These are phyloP conservation scores for Leptoteleia sp. DNA, from an alignment of 1,140 invertebrate species.

Conservation along the genomic window DNA sequence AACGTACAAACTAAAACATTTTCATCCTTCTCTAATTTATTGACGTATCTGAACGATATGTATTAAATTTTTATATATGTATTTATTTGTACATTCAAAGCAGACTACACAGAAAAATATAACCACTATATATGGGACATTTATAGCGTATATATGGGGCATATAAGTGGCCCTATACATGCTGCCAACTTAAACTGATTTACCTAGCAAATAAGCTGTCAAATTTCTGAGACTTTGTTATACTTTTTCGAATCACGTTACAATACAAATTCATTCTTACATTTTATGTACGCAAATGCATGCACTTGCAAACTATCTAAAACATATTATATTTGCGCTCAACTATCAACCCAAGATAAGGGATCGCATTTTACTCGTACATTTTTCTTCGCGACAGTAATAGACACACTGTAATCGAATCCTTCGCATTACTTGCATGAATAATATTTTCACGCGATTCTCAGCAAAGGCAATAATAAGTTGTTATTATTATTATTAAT, in stretches of 20 bases:
- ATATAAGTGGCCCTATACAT: too few relatives aligned
- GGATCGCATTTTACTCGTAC: constrained; percentile 23
- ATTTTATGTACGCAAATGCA: constrained; percentile 30
- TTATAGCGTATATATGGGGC: too few relatives aligned
- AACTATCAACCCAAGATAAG: constrained; percentile 41
- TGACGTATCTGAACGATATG: too few relatives aligned
- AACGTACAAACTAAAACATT: too few relatives aligned
- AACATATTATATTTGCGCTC: constrained; percentile 29
- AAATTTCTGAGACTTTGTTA: constrained; percentile 22
- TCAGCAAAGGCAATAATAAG: background rate
- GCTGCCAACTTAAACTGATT: constrained; percentile 7
- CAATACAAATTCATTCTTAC: constrained; percentile 3
- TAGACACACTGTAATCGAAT: constrained; percentile 39
- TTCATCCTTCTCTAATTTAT: too few relatives aligned
- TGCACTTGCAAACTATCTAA: constrained; percentile 31
- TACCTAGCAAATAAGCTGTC: constrained; percentile 11
- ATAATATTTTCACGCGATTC: constrained; percentile 31
- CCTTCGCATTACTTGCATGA: constrained; percentile 13
- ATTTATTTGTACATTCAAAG: too few relatives aligned
- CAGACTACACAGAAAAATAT: too few relatives aligned
- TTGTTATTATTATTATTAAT: constrained; percentile 22
- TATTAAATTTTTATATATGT: too few relatives aligned
- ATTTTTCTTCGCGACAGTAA: constrained; percentile 37
- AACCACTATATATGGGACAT: too few relatives aligned
- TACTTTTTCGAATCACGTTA: constrained; percentile 17